Conservation (phyloP, 64 coral and sea anemone species). For the Porites lutea region DNA sequence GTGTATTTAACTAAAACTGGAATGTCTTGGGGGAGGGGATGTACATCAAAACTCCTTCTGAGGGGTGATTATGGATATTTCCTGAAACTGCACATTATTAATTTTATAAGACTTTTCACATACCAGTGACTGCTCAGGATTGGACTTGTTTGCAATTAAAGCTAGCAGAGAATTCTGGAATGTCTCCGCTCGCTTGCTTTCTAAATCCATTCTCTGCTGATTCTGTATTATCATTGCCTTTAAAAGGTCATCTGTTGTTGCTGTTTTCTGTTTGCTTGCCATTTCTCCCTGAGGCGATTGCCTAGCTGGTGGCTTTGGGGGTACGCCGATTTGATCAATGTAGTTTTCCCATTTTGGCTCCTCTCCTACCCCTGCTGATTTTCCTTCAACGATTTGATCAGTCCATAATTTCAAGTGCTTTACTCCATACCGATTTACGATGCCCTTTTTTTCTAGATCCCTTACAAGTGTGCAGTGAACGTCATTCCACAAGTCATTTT, state of each 20-base stretch:
- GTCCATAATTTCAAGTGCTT: constrained; percentile 66
- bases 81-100: too few species aligned
- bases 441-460: constrained; percentile 51
- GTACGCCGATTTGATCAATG: constrained; percentile 19
- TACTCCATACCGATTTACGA: constrained; percentile 41
- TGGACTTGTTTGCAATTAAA: too few species aligned
- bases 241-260: constrained; percentile 4
- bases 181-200: constrained; percentile 48
- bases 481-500: constrained; percentile 62
- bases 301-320: constrained; percentile 57
- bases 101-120: too few species aligned
- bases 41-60: too few species aligned
- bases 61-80: too few species aligned
- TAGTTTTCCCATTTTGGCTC: constrained; percentile 50
- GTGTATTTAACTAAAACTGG: too few species aligned
- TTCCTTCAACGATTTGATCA: constrained; percentile 19
- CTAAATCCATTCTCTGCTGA: constrained; percentile 48
- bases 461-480: constrained; percentile 23
- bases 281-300: too few species aligned
- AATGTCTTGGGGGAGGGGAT: too few species aligned
- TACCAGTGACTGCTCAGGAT: too few species aligned
- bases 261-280: constrained; percentile 1
- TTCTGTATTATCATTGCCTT: constrained; percentile 53
- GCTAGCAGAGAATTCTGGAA: constrained; percentile 51
- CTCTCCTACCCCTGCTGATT: constrained; percentile 44